Evolutionary conservation across 2,888 invertebrate species (phyloP).

Genomic region (Steromphala cineraria): DNA sequence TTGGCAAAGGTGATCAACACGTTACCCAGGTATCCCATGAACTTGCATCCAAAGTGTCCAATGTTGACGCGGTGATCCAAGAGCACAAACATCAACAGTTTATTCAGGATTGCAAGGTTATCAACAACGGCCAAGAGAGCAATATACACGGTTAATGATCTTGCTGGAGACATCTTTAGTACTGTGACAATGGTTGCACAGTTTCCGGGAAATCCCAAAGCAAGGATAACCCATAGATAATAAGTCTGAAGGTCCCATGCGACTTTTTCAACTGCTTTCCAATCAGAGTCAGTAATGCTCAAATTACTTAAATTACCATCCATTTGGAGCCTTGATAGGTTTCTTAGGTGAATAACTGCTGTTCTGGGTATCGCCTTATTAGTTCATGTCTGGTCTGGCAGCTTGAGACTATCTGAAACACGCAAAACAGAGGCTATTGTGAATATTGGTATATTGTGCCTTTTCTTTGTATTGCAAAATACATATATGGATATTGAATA

Average conservation of each 20-base stretch:
- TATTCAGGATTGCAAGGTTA: slow-evolving; percentile 31
- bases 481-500: too few species aligned
- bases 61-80: slow-evolving; percentile 27
- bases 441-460: too few species aligned
- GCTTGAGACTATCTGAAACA: too few species aligned
- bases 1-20: slow-evolving; percentile 33
- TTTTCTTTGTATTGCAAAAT: too few species aligned
- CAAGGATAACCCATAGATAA: slow-evolving; percentile 38
- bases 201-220: slow-evolving; percentile 37
- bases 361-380: too few species aligned
- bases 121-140: slow-evolving; percentile 38
- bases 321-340: too few species aligned
- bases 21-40: slow-evolving; percentile 23
- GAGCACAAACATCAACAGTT: slow-evolving; percentile 29
- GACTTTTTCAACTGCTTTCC: not conserved
- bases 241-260: slow-evolving; percentile 16
- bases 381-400: too few species aligned
- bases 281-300: too few species aligned
- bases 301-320: too few species aligned
- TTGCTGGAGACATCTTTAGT: slow-evolving; percentile 30
- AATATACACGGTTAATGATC: slow-evolving; percentile 34
- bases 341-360: too few species aligned
- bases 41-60: slow-evolving; percentile 31
- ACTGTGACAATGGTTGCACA: slow-evolving; percentile 34
- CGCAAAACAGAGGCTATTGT: too few species aligned